These are phyloP conservation scores for Prorops nasuta DNA, from an alignment of 1,140 invertebrate species.

Conservation along the genomic window DNA sequence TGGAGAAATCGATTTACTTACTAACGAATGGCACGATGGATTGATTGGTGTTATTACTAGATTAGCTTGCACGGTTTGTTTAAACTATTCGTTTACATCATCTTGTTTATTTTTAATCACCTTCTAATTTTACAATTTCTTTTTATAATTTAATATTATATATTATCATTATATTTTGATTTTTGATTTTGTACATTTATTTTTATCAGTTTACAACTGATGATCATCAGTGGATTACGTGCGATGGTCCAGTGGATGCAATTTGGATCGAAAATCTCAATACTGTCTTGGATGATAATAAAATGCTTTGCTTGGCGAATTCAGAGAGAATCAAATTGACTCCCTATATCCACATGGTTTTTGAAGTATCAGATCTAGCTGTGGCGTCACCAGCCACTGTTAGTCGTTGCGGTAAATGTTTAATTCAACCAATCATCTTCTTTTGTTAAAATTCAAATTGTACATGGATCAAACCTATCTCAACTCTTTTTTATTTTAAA, in stretches of 20 bases:
- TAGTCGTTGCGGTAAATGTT: constrained; percentile 62
- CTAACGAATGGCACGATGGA: constrained; percentile 88
- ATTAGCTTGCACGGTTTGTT: constrained; percentile 64
- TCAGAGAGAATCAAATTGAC: constrained; percentile 89
- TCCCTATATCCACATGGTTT: constrained; percentile 79
- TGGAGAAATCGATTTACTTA: constrained; percentile 80
- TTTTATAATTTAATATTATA: constrained; percentile 2
- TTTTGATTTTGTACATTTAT: constrained; percentile 17
- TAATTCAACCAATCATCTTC: too few species aligned
- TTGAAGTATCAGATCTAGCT: constrained; percentile 84
- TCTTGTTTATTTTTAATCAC: too few species aligned
- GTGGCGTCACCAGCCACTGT: constrained; percentile 89
- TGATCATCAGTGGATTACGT: constrained; percentile 80
- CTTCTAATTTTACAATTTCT: too few species aligned
- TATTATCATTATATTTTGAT: not conserved
- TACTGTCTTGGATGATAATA: constrained; percentile 90
- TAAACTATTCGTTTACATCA: too few species aligned
- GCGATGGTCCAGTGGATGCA: constrained; percentile 90
- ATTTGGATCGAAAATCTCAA: constrained; percentile 97
- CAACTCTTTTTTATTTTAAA: not conserved
- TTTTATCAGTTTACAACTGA: constrained; percentile 56
- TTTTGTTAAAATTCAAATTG: constrained; percentile 6
- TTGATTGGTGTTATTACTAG: constrained; percentile 72
- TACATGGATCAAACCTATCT: too few species aligned
- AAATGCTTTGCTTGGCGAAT: constrained; percentile 85